Conservation (phyloP, 2,113 vertebrate genomes). For the Gadus macrocephalus region DNA sequence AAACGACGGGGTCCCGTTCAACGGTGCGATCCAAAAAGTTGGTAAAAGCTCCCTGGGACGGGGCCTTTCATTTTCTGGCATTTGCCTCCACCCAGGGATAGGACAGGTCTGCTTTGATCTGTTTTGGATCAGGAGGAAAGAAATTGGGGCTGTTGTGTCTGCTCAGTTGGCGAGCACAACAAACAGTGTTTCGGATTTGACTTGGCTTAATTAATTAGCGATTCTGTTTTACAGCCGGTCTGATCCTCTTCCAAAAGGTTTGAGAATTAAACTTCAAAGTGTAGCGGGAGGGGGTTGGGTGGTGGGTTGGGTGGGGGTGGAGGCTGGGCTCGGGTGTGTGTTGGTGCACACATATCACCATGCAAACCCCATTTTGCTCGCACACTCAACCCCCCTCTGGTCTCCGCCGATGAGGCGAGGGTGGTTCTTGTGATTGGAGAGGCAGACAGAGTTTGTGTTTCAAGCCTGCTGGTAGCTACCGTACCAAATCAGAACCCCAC, state of each 20-base stretch:
- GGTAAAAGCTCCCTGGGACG: conserved; percentile 71
- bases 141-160: conserved; percentile 88
- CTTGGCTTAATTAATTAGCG: conserved; percentile 99
- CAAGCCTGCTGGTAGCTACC: too few relatives aligned
- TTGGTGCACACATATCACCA: too few relatives aligned
- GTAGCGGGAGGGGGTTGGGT: conserved; percentile 73
- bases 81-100: conserved; percentile 69
- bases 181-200: conserved; percentile 99
- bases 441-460: background rate
- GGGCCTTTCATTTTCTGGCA: conserved; percentile 71
- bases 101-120: conserved; percentile 90
- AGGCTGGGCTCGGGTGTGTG: background rate
- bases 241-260: conserved; percentile 99
- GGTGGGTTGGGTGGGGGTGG: conserved; percentile 19
- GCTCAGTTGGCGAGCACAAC: conserved; percentile 96
- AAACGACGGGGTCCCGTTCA: conserved; percentile 66
- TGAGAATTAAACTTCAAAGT: conserved; percentile 97
- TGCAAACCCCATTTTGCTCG: too few relatives aligned
- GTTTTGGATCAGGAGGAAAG: conserved; percentile 72
- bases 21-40: conserved; percentile 72
- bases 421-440: conserved; percentile 8
- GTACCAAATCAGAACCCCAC: too few relatives aligned
- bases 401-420: background rate
- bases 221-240: conserved; percentile 97
- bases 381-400: background rate